A percentile compares a stretch with the other conserved stretches of the same genome.
These are phyloP conservation scores for Megaceryle maxima DNA, from an alignment of 2,113 vertebrate genomes.

Conservation along the genomic window DNA sequence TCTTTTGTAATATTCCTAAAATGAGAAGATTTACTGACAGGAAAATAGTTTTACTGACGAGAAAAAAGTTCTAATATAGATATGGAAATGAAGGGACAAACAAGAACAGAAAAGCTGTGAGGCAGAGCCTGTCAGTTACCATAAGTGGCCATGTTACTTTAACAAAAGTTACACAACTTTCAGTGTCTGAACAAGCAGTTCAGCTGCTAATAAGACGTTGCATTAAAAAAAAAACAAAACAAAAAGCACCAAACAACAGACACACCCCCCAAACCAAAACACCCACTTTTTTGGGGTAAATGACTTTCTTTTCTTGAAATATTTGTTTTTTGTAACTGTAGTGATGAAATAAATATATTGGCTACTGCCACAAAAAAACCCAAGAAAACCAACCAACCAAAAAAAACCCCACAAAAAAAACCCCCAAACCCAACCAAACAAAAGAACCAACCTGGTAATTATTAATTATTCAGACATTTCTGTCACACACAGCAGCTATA, in stretches of 20 bases:
- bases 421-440: too few species aligned
- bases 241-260: background rate
- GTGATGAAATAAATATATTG: background rate
- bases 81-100: background rate
- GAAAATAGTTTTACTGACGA: background rate
- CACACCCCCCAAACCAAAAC: background rate
- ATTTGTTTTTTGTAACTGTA: background rate
- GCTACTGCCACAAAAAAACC: background rate
- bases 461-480: background rate
- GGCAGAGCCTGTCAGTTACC: background rate
- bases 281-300: background rate
- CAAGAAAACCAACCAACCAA: too few species aligned
- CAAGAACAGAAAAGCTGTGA: background rate
- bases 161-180: background rate
- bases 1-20: background rate
- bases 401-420: too few species aligned
- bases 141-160: background rate
- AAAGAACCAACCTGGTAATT: background rate
- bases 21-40: background rate
- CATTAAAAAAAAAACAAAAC: background rate
- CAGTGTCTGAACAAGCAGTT: background rate
- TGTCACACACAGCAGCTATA: background rate
- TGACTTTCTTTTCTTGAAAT: background rate
- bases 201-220: background rate
- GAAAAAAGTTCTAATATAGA: background rate